These are phyloP conservation scores for Aleadryas rufinucha DNA, from an alignment of 2,113 vertebrate genomes.

Conservation along the genomic window DNA sequence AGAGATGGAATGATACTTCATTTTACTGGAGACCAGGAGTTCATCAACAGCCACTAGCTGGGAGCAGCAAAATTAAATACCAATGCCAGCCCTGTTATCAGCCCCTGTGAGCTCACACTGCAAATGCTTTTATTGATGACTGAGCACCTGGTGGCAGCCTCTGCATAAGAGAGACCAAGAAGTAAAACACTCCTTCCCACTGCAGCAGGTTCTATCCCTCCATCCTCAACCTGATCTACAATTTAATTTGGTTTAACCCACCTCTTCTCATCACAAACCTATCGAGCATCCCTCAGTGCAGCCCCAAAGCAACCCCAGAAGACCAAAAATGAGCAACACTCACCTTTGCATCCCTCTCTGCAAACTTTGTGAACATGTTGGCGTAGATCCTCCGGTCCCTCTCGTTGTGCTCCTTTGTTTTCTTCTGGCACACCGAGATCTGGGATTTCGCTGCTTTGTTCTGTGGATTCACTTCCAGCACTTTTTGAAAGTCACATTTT, in stretches of 20 bases:
- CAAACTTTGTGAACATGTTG: constrained; percentile 98
- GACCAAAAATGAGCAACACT: not conserved
- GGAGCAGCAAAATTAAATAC: not conserved
- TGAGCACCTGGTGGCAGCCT: not conserved
- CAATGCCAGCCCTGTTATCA: not conserved
- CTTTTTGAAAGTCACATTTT: constrained; percentile 85
- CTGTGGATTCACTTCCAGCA: constrained; percentile 86
- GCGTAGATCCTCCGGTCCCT: constrained; percentile 89
- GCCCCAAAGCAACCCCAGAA: not conserved
- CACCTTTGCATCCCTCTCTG: constrained; percentile 91
- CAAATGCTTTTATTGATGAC: not conserved
- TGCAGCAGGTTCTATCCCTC: not conserved
- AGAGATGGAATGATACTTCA: not conserved
- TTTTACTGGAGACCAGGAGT: not conserved
- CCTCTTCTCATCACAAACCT: not conserved
- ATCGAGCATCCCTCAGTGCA: fast-evolving
- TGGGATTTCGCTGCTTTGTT: constrained; percentile 87
- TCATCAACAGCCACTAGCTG: not conserved
- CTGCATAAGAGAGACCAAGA: not conserved
- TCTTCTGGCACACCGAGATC: constrained; percentile 86
- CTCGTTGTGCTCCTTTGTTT: constrained; percentile 90
- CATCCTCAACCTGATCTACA: not conserved
- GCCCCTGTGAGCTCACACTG: not conserved
- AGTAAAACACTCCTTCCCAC: not conserved
- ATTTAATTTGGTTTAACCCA: not conserved